A percentile compares a stretch with the other conserved stretches of the same genome.
Evolutionary conservation across 2,113 vertebrate genomes (phyloP).

Genomic region (Spea bombifrons): DNA sequence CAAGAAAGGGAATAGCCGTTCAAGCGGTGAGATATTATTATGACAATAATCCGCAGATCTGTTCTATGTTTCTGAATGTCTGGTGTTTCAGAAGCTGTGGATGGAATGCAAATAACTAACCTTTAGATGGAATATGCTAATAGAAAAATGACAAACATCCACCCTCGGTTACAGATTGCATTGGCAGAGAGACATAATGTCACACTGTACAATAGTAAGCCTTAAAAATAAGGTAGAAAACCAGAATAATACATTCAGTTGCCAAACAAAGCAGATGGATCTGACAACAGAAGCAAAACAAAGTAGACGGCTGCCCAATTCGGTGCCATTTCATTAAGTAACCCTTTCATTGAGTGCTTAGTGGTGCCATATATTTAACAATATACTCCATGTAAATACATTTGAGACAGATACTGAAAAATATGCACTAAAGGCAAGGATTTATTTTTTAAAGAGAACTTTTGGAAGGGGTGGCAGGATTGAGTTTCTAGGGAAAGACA

Average conservation of each 20-base stretch:
- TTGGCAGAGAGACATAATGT: slow-evolving; percentile 26
- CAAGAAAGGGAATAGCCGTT: neutral
- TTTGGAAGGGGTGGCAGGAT: too few relatives aligned
- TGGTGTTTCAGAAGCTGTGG: neutral
- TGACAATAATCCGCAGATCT: neutral
- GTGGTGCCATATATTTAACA: too few relatives aligned
- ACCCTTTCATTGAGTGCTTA: neutral
- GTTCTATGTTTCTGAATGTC: slow-evolving; percentile 2
- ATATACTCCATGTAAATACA: too few relatives aligned
- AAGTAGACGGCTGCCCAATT: neutral
- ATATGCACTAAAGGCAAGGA: too few relatives aligned
- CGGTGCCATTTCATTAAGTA: neutral
- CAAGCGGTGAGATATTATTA: neutral
- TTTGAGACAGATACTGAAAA: too few relatives aligned
- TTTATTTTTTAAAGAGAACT: too few relatives aligned
- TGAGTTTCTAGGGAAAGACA: too few relatives aligned
- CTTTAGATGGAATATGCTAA: slow-evolving; percentile 41
- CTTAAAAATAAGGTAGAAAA: neutral
- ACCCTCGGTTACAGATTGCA: slow-evolving; percentile 29
- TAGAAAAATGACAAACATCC: slow-evolving; percentile 25
- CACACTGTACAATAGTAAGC: slow-evolving; percentile 8
- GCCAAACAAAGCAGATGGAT: slow-evolving; percentile 1
- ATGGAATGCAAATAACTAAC: slow-evolving; percentile 29
- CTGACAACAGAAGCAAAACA: neutral
- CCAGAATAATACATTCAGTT: neutral